These are phyloP conservation scores for Mustelus asterias DNA, from an alignment of 2,113 vertebrate species.

Conservation along the genomic window DNA sequence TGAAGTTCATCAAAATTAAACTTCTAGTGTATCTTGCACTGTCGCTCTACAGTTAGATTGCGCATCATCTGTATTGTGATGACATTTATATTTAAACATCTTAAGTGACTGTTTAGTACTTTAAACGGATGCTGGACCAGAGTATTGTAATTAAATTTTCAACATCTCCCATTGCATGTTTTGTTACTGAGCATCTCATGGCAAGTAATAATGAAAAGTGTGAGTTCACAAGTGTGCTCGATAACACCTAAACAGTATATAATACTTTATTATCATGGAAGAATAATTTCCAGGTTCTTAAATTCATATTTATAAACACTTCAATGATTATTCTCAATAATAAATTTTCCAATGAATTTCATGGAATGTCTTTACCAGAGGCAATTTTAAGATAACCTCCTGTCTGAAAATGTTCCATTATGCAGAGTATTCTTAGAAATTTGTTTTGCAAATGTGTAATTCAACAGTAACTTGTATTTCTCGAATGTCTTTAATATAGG, in stretches of 20 bases:
- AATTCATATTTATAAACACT: not conserved
- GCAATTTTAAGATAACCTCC: not conserved
- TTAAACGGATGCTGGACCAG: not conserved
- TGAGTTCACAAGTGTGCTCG: not conserved
- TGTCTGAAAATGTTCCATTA: not conserved
- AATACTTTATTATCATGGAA: not conserved
- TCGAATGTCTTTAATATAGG: not conserved
- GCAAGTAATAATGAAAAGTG: not conserved
- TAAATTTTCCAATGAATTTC: not conserved
- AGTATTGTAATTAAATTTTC: not conserved
- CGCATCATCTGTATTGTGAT: not conserved
- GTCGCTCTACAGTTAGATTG: not conserved
- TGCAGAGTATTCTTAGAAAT: not conserved
- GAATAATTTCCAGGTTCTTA: not conserved
- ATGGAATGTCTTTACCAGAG: not conserved
- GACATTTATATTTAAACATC: not conserved
- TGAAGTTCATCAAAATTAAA: not conserved
- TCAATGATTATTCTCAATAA: not conserved
- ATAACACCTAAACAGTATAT: not conserved
- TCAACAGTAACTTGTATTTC: not conserved
- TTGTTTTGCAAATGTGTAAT: not conserved
- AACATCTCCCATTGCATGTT: not conserved
- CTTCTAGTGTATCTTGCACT: not conserved
- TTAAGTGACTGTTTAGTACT: not conserved
- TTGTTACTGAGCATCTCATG: not conserved